A percentile compares a stretch with the other conserved stretches of the same genome.
Conservation (phyloP, 2,888 invertebrate genomes). For the Drosophila greeni region DNA sequence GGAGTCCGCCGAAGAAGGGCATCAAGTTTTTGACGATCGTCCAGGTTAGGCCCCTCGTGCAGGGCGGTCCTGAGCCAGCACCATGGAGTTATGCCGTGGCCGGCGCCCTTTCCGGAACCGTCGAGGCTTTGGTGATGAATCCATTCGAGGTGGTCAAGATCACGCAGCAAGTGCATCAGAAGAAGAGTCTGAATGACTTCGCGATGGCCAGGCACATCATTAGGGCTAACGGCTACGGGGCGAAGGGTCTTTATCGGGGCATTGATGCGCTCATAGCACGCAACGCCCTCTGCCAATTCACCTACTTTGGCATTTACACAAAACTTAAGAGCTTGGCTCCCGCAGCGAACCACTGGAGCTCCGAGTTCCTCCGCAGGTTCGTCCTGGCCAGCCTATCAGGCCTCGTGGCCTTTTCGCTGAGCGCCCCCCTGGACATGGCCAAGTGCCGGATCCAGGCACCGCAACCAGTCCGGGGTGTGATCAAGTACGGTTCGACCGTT, state of each 20-base stretch:
- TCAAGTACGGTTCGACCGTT: slow-evolving; percentile 42
- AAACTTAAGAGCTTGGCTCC: slow-evolving; percentile 1
- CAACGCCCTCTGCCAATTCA: slow-evolving; percentile 43
- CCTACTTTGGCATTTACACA: slow-evolving; percentile 41
- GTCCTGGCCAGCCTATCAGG: slow-evolving; percentile 18
- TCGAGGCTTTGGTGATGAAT: slow-evolving; percentile 34
- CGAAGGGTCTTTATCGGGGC: slow-evolving; percentile 23
- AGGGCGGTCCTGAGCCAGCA: slow-evolving; percentile 16
- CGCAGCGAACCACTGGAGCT: accelerated
- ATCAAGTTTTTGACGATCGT: slow-evolving; percentile 50
- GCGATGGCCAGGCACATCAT: slow-evolving; percentile 29
- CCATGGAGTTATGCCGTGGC: slow-evolving; percentile 26
- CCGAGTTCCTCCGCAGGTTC: slow-evolving; percentile 23
- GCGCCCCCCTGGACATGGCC: slow-evolving; percentile 45
- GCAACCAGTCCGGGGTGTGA: slow-evolving; percentile 45
- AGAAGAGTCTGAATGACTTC: not conserved
- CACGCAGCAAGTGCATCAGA: slow-evolving; percentile 43
- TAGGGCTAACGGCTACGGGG: slow-evolving; percentile 24
- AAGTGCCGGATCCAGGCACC: slow-evolving; percentile 58
- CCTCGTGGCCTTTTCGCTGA: slow-evolving; percentile 14
- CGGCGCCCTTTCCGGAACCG: slow-evolving; percentile 35
- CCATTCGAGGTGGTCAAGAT: slow-evolving; percentile 58
- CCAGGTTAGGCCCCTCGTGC: slow-evolving; percentile 8
- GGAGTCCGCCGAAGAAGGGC: slow-evolving; percentile 46
- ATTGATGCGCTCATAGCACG: slow-evolving; percentile 24